Percentiles rank a stretch among this genome's conserved stretches.
Conservation (phyloP, 2,888 invertebrate genomes). For the Clitarchus hookeri region DNA sequence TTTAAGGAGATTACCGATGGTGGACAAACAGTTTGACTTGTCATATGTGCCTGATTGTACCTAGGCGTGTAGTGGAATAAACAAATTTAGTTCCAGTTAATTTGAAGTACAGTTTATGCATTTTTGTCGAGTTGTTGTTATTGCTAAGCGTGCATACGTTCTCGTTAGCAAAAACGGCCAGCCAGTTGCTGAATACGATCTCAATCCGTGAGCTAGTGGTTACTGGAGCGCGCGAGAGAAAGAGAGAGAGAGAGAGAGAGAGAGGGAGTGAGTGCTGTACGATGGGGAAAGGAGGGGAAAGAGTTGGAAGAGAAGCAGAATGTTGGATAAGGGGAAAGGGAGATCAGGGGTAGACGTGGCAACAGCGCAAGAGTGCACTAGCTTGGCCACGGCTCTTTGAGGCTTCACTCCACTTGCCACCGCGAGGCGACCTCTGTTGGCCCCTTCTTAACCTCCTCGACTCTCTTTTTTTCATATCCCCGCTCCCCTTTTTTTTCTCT, state of each 20-base stretch:
- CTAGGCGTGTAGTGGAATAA: no score
- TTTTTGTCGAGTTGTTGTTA: no score
- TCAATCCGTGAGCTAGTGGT: neutral
- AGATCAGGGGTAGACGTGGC: neutral
- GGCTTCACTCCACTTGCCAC: conserved; percentile 8
- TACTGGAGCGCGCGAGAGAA: neutral
- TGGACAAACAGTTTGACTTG: no score
- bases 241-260: conserved; percentile 11
- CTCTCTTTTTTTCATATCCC: neutral
- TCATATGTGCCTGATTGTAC: no score
- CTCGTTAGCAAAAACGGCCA: neutral
- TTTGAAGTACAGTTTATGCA: no score
- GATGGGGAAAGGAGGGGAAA: neutral
- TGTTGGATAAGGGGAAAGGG: no score
- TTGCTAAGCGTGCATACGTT: no score
- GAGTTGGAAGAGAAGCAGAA: no score
- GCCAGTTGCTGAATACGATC: neutral
- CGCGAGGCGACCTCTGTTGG: neutral
- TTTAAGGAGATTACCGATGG: no score
- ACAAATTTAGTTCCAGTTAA: no score
- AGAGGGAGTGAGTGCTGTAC: neutral
- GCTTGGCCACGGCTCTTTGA: neutral
- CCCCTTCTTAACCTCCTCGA: neutral
- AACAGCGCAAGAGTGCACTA: neutral
- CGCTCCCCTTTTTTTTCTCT: neutral